phyloP scores from a whole-genome alignment of 2,797 vertebrate genomes.

The Toxotes lorentzi region DNA sequence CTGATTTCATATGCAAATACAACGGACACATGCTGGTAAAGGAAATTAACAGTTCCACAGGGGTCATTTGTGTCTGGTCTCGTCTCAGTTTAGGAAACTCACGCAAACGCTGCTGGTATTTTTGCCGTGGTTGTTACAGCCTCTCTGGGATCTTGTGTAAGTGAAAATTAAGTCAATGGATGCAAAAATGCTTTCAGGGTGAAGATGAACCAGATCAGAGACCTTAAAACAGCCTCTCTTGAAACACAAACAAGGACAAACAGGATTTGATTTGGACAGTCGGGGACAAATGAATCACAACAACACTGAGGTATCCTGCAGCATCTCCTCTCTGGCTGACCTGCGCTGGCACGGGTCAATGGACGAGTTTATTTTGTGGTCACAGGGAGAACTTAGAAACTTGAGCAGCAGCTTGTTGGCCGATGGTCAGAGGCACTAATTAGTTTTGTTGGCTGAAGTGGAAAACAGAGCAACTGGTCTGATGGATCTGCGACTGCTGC shows the following conservation, averaged over 20 bases:
- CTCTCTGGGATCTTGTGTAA: constrained; percentile 12
- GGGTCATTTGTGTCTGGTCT: constrained; percentile 37
- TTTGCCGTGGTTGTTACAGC: constrained; percentile 16
- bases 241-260: constrained; percentile 35
- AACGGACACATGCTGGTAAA: constrained; percentile 38
- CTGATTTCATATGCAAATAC: constrained; percentile 60
- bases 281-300: constrained; percentile 37
- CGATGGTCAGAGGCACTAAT: constrained; percentile 9
- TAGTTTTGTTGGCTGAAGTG: constrained; percentile 36
- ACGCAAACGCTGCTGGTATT: constrained; percentile 16
- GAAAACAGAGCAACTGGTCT: not conserved
- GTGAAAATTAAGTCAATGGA: constrained; percentile 21
- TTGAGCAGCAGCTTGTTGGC: not conserved
- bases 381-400: constrained; percentile 33
- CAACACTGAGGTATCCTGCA: constrained; percentile 21
- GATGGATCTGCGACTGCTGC: not conserved
- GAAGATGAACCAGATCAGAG: constrained; percentile 12
- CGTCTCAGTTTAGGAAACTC: constrained; percentile 27
- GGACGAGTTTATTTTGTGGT: constrained; percentile 47
- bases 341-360: constrained; percentile 50
- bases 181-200: not conserved
- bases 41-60: constrained; percentile 38
- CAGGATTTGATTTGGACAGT: constrained; percentile 36
- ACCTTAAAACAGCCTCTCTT: not conserved
- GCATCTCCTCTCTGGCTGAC: constrained; percentile 50